A percentile compares a stretch with the other conserved stretches of the same genome.
Evolutionary conservation across 2,888 invertebrate genomes (phyloP).

Genomic region (Xestia sexstrigata): DNA sequence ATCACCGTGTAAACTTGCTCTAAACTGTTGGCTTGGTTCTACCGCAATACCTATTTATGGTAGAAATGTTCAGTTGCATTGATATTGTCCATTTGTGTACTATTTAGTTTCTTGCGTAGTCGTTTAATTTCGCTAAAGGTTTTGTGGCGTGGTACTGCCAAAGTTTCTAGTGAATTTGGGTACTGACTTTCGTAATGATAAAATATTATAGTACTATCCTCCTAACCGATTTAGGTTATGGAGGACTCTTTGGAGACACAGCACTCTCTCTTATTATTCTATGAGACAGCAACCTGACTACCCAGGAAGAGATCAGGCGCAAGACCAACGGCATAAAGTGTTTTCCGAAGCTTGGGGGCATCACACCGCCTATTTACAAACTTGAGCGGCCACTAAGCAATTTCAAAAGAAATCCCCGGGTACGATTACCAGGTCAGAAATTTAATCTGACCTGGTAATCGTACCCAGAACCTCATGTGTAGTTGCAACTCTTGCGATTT

Average conservation of each 20-base stretch:
- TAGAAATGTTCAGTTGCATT: constrained; percentile 9
- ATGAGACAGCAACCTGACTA: not conserved
- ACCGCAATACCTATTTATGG: constrained; percentile 22
- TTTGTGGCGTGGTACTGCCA: not conserved
- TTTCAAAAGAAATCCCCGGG: not conserved
- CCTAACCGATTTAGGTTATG: not conserved
- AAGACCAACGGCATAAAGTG: not conserved
- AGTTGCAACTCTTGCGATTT: not conserved
- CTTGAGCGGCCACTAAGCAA: not conserved
- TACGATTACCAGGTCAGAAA: too few relatives aligned
- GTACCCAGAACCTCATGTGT: not conserved
- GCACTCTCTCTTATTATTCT: not conserved
- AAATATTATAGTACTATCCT: not conserved
- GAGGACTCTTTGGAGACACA: not conserved
- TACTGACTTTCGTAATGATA: not conserved
- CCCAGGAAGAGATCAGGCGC: not conserved
- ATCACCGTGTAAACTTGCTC: constrained; percentile 18
- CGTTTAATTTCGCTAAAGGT: constrained; percentile 13
- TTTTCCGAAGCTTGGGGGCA: not conserved
- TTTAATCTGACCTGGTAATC: not conserved
- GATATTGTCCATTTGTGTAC: constrained; percentile 26
- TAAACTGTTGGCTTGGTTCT: constrained; percentile 20
- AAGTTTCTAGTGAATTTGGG: not conserved
- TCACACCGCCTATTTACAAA: not conserved
- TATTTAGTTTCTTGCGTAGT: not conserved